A percentile compares a stretch with the other conserved stretches of the same genome.
Evolutionary conservation across 2,113 vertebrate species (phyloP).

Genomic region (Globicephala melas): DNA sequence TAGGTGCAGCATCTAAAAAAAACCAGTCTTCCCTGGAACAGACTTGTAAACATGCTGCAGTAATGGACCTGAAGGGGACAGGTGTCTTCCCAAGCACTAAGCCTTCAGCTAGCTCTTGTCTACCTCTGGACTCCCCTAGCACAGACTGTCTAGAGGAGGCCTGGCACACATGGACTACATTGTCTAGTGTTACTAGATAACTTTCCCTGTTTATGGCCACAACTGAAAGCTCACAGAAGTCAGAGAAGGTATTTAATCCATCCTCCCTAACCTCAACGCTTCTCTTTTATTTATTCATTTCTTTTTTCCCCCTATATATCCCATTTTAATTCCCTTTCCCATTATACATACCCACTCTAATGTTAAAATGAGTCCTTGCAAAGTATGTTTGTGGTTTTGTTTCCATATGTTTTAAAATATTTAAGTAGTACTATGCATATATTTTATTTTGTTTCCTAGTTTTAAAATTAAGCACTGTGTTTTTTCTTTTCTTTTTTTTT

Average conservation of each 20-base stretch:
- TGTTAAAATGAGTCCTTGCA: neutral
- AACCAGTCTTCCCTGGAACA: neutral
- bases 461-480: neutral
- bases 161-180: neutral
- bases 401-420: neutral
- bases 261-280: neutral
- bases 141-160: neutral
- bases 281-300: neutral
- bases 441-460: slow-evolving; percentile 6
- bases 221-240: neutral
- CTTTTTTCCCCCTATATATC: neutral
- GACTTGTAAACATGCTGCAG: neutral
- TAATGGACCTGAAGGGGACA: neutral
- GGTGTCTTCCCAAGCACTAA: neutral
- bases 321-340: neutral
- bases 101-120: neutral
- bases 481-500: neutral
- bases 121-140: neutral
- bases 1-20: neutral
- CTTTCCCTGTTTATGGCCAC: neutral
- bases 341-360: neutral
- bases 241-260: neutral
- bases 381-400: neutral
- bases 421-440: neutral
- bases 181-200: neutral